These are phyloP conservation scores for Zosterops hypoxanthus DNA, from an alignment of 2,113 vertebrate genomes.

Conservation along the genomic window DNA sequence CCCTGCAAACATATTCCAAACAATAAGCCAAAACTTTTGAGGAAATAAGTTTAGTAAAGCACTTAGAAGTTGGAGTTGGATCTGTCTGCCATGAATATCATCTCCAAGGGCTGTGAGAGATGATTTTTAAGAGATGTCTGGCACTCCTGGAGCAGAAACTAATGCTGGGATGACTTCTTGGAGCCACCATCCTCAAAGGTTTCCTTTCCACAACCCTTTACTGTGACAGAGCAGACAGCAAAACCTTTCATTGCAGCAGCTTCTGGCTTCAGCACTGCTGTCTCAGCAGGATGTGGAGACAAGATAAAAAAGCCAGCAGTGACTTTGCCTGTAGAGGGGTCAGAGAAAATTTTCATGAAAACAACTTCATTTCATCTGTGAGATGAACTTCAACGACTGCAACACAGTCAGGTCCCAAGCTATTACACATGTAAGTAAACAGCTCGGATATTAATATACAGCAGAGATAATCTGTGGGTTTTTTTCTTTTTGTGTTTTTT, in stretches of 20 bases:
- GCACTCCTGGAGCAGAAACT: neutral
- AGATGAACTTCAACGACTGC: neutral
- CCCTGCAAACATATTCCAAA: neutral
- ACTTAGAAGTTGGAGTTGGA: neutral
- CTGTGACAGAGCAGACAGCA: neutral
- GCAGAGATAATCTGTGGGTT: neutral
- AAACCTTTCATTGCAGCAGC: neutral
- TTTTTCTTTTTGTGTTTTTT: no score
- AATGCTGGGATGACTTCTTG: neutral
- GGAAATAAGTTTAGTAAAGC: neutral
- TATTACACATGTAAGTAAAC: neutral
- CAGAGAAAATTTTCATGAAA: slow-evolving; percentile 26
- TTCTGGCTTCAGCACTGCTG: slow-evolving; percentile 25
- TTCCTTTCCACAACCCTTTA: neutral
- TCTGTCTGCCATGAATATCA: neutral
- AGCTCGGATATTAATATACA: neutral
- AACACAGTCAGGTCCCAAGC: neutral
- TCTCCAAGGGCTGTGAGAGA: neutral
- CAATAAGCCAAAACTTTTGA: neutral
- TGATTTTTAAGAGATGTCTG: neutral
- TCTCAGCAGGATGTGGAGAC: slow-evolving; percentile 34
- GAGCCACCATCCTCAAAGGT: neutral
- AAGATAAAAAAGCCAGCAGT: slow-evolving; percentile 34
- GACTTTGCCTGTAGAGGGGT: slow-evolving; percentile 17
- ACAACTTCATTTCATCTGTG: neutral